A percentile compares a stretch with the other conserved stretches of the same genome.
Conservation (phyloP, 2,888 invertebrate species). For the Brachyptera risi region DNA sequence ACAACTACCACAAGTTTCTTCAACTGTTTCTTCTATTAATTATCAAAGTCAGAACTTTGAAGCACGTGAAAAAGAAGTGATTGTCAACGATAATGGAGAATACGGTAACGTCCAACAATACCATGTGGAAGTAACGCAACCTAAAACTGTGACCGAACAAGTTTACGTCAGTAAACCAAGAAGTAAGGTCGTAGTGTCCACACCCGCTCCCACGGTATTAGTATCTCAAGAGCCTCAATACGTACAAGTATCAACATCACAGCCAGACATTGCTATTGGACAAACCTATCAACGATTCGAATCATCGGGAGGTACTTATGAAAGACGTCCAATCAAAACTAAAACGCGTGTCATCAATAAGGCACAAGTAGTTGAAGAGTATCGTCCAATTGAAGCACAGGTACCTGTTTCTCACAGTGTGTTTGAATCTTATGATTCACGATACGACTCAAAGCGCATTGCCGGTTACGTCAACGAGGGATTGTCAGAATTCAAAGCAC, state of each 20-base stretch:
- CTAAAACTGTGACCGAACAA: too few species aligned
- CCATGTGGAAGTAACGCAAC: neutral
- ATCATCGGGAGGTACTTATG: too few species aligned
- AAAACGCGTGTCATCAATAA: too few species aligned
- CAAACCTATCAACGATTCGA: too few species aligned
- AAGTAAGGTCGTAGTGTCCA: too few species aligned
- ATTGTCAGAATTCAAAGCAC: neutral
- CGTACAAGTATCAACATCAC: neutral
- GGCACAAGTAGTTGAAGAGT: neutral
- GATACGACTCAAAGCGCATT: neutral
- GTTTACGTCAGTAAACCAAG: too few species aligned
- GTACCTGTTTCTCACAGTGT: neutral
- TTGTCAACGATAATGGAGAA: neutral
- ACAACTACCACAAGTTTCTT: neutral
- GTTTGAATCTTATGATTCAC: conserved; percentile 6
- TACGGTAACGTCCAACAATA: conserved; percentile 5
- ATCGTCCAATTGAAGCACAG: neutral
- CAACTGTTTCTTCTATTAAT: too few species aligned
- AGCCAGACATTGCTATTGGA: neutral
- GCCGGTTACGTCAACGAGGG: conserved; percentile 8
- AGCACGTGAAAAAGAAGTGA: neutral
- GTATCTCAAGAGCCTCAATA: neutral
- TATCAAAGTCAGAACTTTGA: neutral
- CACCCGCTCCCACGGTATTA: too few species aligned
- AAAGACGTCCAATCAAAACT: too few species aligned